Evolutionary conservation across 2,888 invertebrate genomes (phyloP).

Genomic region (Agrotis exclamationis): DNA sequence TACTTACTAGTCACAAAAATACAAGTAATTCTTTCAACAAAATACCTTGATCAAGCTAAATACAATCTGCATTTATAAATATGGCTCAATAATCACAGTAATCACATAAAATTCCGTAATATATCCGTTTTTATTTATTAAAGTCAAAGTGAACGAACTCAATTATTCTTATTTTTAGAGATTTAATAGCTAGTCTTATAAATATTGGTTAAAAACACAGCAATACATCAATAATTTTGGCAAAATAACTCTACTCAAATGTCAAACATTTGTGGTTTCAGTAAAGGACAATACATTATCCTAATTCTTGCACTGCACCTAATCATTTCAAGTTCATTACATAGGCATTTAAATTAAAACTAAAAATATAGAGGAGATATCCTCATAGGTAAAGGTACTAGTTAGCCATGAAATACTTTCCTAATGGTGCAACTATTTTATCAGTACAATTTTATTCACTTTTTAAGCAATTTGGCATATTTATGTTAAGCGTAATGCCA

Average conservation of each 20-base stretch:
- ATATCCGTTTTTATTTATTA: constrained; percentile 1
- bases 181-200: constrained; percentile 1
- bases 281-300: background rate
- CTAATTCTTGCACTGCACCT: background rate
- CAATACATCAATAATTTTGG: constrained; percentile 22
- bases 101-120: background rate
- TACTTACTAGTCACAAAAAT: constrained; percentile 10
- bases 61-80: background rate
- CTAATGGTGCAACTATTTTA: background rate
- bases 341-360: background rate
- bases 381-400: background rate
- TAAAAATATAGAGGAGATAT: background rate
- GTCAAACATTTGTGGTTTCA: constrained; percentile 12
- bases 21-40: constrained; percentile 2
- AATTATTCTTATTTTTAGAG: background rate
- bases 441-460: background rate
- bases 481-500: constrained; percentile 1
- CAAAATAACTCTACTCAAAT: constrained; percentile 18
- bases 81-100: background rate
- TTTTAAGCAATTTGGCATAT: background rate
- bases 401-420: constrained; percentile 4
- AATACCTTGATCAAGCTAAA: background rate
- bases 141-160: background rate
- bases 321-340: background rate
- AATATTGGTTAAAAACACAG: constrained; percentile 9